Percentiles rank a stretch among this genome's conserved stretches.
These are phyloP conservation scores for Parnassius smintheus DNA, from an alignment of 2,888 invertebrate genomes.

Conservation along the genomic window DNA sequence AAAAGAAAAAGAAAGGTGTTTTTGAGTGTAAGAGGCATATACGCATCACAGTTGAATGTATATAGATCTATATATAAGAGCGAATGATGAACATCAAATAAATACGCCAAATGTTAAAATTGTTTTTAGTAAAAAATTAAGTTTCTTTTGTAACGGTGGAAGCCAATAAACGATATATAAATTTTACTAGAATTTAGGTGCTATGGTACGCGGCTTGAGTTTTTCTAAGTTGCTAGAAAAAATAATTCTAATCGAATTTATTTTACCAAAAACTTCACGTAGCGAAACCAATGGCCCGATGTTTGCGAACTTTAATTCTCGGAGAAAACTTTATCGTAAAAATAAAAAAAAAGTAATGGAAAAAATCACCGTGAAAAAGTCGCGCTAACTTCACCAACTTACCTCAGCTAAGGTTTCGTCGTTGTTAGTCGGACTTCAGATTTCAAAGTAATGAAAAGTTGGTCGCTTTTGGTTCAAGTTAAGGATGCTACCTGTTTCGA, in stretches of 20 bases:
- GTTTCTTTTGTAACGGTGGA: no score
- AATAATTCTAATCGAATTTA: background rate
- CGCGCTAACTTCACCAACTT: slow-evolving; percentile 17
- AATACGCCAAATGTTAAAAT: no score
- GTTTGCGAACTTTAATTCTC: slow-evolving; percentile 15
- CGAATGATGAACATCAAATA: no score
- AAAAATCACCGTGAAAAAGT: slow-evolving; percentile 8
- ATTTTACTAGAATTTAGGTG: background rate
- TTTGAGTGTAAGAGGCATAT: no score
- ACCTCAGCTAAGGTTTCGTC: slow-evolving; percentile 20
- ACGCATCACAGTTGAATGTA: no score
- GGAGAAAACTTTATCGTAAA: slow-evolving; percentile 16
- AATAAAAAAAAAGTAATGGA: slow-evolving; percentile 4
- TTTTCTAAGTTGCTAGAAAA: slow-evolving; percentile 6
- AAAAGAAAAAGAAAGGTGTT: no score
- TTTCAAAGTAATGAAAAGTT: slow-evolving; percentile 20
- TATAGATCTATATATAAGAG: no score
- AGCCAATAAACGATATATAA: background rate
- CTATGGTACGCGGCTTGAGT: background rate
- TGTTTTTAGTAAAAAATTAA: no score
- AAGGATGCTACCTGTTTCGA: slow-evolving; percentile 3
- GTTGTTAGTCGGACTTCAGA: slow-evolving; percentile 11
- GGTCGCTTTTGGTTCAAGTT: slow-evolving; percentile 9
- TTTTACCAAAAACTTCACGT: slow-evolving; percentile 7
- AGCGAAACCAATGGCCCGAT: slow-evolving; percentile 11